Conservation (phyloP, 1,140 invertebrate species). For the Stenopsyche tienmushanensis region DNA sequence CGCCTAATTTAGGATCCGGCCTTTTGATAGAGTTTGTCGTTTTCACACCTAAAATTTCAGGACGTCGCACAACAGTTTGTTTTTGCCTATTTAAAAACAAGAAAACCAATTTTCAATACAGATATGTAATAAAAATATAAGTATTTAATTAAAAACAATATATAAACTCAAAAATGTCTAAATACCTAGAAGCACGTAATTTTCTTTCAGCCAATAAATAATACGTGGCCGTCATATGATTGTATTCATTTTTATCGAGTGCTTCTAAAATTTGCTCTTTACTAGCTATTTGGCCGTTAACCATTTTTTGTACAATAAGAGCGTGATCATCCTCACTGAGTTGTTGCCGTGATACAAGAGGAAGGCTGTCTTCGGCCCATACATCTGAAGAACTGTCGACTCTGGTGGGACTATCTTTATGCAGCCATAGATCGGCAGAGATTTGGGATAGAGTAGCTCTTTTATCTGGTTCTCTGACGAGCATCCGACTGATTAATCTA, state of each 20-base stretch:
- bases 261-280: slow-evolving; percentile 92
- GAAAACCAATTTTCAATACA: too few relatives aligned
- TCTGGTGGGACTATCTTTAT: slow-evolving; percentile 37
- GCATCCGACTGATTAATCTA: slow-evolving; percentile 88
- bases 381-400: slow-evolving; percentile 40
- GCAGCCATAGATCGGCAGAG: slow-evolving; percentile 83
- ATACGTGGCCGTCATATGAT: slow-evolving; percentile 98
- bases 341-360: slow-evolving; percentile 80
- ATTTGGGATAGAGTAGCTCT: slow-evolving; percentile 88
- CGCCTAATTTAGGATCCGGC: slow-evolving; percentile 39
- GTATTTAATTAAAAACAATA: not conserved
- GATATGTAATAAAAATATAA: slow-evolving; percentile 7
- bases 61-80: slow-evolving; percentile 41
- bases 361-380: slow-evolving; percentile 60
- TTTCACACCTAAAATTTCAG: slow-evolving; percentile 47
- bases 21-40: not conserved
- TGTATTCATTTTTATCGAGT: slow-evolving; percentile 94
- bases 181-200: slow-evolving; percentile 70
- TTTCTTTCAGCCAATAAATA: slow-evolving; percentile 94
- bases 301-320: slow-evolving; percentile 94
- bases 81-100: slow-evolving; percentile 28
- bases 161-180: slow-evolving; percentile 41
- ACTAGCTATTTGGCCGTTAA: slow-evolving; percentile 89
- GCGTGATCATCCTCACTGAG: slow-evolving; percentile 90
- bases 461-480: slow-evolving; percentile 89